Evolutionary conservation across 37 sponge, comb jelly and placozoan species (phyloP).

Genomic region (Axinella damicornis): DNA sequence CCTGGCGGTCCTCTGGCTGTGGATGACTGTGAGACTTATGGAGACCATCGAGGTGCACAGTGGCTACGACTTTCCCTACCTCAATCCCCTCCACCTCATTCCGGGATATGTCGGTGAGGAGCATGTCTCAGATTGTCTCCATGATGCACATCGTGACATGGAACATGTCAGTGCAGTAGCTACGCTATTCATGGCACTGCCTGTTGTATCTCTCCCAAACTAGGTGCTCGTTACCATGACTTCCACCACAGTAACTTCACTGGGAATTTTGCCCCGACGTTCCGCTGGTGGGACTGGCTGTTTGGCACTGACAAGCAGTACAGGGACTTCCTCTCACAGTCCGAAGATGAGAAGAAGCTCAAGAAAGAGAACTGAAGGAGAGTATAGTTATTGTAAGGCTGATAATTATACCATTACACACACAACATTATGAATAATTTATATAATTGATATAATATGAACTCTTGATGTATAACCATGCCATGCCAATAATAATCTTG

Average conservation of each 20-base stretch:
- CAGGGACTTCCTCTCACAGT: slow-evolving; percentile 55
- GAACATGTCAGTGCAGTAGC: too few relatives aligned
- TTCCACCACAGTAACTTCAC: slow-evolving; percentile 94
- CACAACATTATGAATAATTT: too few relatives aligned
- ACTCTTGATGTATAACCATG: too few relatives aligned
- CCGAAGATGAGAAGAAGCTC: neutral
- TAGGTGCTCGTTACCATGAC: slow-evolving; percentile 89
- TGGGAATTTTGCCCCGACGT: slow-evolving; percentile 87
- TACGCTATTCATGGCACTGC: neutral
- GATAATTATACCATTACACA: too few relatives aligned
- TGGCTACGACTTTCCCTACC: slow-evolving; percentile 87
- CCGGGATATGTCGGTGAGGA: slow-evolving; percentile 87
- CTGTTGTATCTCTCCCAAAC: neutral
- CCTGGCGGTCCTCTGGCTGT: slow-evolving; percentile 78
- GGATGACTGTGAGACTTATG: slow-evolving; percentile 78
- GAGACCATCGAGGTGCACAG: slow-evolving; percentile 94
- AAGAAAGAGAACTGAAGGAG: too few relatives aligned
- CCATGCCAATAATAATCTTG: too few relatives aligned
- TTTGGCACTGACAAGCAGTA: slow-evolving; percentile 90
- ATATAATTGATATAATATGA: too few relatives aligned
- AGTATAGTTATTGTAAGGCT: too few relatives aligned
- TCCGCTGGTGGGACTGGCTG: slow-evolving; percentile 89
- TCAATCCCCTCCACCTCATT: slow-evolving; percentile 89
- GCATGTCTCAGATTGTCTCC: neutral
- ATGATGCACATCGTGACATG: too few relatives aligned